A percentile compares a stretch with the other conserved stretches of the same genome.
phyloP scores from a whole-genome alignment of 2,113 vertebrate species.

The Muntiacus muntjak region DNA sequence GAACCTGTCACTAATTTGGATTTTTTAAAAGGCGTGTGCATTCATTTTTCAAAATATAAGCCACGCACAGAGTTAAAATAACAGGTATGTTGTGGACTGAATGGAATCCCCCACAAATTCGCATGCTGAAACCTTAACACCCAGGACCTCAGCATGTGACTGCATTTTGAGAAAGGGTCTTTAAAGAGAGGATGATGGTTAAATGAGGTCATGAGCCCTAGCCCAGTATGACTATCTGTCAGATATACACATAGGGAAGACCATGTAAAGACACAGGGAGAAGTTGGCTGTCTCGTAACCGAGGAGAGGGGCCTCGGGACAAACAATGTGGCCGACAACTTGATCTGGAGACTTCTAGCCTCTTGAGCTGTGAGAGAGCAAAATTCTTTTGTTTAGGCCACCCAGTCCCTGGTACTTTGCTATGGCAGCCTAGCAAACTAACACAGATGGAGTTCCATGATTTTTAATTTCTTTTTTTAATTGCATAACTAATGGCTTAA shows the following conservation, averaged over 20 bases:
- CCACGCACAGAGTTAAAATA: not conserved
- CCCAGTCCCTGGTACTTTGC: not conserved
- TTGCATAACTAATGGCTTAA: not conserved
- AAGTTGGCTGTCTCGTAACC: fast-evolving
- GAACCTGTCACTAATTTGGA: not conserved
- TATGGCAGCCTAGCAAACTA: not conserved
- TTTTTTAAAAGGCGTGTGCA: not conserved
- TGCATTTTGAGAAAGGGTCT: not conserved
- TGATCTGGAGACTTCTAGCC: not conserved
- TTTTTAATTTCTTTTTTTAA: not conserved
- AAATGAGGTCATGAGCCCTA: not conserved
- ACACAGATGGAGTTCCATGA: not conserved
- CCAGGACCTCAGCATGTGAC: not conserved
- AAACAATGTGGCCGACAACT: not conserved
- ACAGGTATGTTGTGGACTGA: not conserved
- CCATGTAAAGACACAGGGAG: not conserved
- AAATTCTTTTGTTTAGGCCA: not conserved
- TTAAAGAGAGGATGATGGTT: not conserved
- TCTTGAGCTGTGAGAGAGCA: not conserved
- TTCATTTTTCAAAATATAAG: not conserved
- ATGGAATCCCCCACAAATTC: not conserved
- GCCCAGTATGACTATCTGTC: not conserved
- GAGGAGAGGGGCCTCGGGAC: not conserved
- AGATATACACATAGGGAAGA: not conserved
- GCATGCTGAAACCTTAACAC: not conserved